A percentile compares a stretch with the other conserved stretches of the same genome.
phyloP scores from a whole-genome alignment of 2,113 vertebrate genomes.

The Cyanistes caeruleus region DNA sequence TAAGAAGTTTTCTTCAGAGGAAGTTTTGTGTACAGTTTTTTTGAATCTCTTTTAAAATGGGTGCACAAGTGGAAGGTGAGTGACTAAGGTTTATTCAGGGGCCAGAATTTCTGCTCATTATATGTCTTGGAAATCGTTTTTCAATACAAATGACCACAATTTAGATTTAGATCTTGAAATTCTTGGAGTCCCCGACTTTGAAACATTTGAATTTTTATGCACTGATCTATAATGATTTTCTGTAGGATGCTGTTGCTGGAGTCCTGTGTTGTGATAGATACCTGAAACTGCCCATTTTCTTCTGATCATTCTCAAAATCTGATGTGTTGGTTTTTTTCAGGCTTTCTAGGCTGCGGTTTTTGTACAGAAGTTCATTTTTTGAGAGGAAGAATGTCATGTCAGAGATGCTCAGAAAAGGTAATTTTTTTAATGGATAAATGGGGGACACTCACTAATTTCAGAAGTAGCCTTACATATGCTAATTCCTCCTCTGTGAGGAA shows the following conservation, averaged over 20 bases:
- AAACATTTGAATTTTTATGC: neutral
- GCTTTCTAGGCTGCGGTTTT: neutral
- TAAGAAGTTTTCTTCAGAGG: neutral
- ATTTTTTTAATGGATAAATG: neutral
- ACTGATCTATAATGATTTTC: neutral
- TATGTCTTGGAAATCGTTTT: neutral
- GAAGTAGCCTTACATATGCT: neutral
- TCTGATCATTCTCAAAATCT: neutral
- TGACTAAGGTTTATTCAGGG: neutral
- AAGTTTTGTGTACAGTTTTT: neutral
- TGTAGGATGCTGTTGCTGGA: neutral
- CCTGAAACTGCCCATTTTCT: neutral
- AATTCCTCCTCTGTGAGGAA: neutral
- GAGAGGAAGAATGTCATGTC: neutral
- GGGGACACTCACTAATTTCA: neutral
- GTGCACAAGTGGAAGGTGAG: fast-evolving
- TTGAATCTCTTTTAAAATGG: neutral
- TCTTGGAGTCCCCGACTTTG: neutral
- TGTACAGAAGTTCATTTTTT: neutral
- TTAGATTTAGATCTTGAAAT: neutral
- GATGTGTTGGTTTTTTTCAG: neutral
- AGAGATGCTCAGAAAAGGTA: neutral
- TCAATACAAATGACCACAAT: neutral
- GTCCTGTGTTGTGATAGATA: neutral
- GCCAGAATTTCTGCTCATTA: neutral